Evolutionary conservation across 1,140 invertebrate species (phyloP).

Genomic region (Reticulitermes speratus): DNA sequence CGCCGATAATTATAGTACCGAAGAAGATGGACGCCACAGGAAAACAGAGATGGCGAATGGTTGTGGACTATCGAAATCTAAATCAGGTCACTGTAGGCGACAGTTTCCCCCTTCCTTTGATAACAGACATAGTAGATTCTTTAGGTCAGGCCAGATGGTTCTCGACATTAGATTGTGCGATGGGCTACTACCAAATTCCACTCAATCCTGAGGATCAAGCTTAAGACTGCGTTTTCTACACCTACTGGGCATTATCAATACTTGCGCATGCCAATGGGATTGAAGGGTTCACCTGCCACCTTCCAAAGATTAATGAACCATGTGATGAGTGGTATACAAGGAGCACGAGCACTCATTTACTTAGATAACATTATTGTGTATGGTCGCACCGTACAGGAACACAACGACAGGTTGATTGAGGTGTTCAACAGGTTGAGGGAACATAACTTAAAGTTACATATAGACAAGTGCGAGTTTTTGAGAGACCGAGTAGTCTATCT

Average conservation of each 20-base stretch:
- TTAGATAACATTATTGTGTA: conserved; percentile 51
- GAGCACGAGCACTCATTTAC: conserved; percentile 44
- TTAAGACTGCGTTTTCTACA: conserved; percentile 41
- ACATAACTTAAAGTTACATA: conserved; percentile 46
- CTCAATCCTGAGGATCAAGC: conserved; percentile 31
- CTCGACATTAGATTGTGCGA: neutral
- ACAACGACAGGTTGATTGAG: conserved; percentile 42
- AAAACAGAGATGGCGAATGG: neutral
- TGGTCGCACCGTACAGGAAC: conserved; percentile 44
- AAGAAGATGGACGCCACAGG: neutral
- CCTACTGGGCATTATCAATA: conserved; percentile 42
- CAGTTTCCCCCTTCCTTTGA: neutral
- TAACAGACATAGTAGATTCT: neutral
- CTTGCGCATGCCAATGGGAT: conserved; percentile 42
- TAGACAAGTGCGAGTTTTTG: conserved; percentile 46
- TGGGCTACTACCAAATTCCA: conserved; percentile 34
- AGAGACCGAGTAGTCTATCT: conserved; percentile 39
- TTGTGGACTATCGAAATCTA: neutral
- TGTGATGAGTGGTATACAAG: conserved; percentile 42
- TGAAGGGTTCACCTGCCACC: conserved; percentile 41
- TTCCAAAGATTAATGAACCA: conserved; percentile 41
- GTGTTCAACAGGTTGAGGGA: conserved; percentile 43
- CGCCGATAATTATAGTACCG: neutral
- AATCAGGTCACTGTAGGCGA: neutral
- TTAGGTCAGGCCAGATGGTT: neutral